A percentile compares a stretch with the other conserved stretches of the same genome.
These are phyloP conservation scores for Macropus fuliginosus DNA, from an alignment of 2,797 vertebrate species.

Conservation along the genomic window DNA sequence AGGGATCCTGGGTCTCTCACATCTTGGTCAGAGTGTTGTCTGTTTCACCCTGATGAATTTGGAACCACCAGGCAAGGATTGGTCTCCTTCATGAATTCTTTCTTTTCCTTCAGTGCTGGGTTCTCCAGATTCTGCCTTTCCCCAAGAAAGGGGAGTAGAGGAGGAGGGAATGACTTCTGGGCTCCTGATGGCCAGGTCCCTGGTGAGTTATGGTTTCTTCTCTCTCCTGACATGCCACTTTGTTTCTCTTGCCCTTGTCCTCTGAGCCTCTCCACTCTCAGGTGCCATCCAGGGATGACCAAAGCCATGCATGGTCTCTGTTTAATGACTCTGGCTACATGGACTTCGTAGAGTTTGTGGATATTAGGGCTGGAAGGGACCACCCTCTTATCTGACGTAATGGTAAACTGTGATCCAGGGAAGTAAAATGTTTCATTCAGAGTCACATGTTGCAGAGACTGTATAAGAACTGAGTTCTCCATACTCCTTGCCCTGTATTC, in stretches of 20 bases:
- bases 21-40: not conserved
- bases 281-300: not conserved
- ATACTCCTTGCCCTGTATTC: not conserved
- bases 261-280: not conserved
- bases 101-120: not conserved
- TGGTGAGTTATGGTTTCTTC: not conserved
- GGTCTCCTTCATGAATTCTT: constrained; percentile 1
- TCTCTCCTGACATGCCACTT: not conserved
- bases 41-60: not conserved
- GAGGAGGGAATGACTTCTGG: not conserved
- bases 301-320: not conserved
- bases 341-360: not conserved
- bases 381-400: not conserved
- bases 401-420: not conserved
- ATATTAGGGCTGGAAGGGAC: not conserved
- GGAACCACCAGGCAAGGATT: not conserved
- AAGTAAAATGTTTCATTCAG: not conserved
- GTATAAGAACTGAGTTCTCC: not conserved
- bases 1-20: not conserved
- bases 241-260: not conserved
- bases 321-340: not conserved
- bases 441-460: not conserved
- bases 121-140: not conserved
- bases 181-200: not conserved
- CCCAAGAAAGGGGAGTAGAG: not conserved